Evolutionary conservation across 2,888 invertebrate species (phyloP), one percentile per base, ranked within the genome.

Genomic region (Acanthosoma haemorrhoidale): DNA sequence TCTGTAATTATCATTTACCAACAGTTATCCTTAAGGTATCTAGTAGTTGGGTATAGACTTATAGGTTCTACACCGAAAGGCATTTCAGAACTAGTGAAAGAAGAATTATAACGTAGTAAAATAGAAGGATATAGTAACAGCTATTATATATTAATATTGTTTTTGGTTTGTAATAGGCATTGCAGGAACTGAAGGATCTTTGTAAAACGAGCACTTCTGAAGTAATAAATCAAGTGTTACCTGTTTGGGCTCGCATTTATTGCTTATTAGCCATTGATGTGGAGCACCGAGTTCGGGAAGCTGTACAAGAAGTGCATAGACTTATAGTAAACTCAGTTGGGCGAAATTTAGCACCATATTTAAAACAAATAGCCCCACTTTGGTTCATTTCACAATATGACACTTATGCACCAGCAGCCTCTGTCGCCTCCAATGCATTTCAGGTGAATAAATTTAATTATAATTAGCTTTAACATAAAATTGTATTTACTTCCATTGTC

Each of bases 371-470:
- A 72, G 86, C 88, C 78, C 92, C 93, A 1, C 84, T 88, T 3
- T 96, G 96, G 96, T 86, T 95, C 77, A 85, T 88, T 57, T 89
- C 92, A 66, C 90, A 89, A 78, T 88, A 89, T 82, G 96, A 96
- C 79, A 88, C 88, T 11, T 91, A 93, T 81, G 88, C 91, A 39
- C 93, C 94, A 9, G 93, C 92, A 16, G 88, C 92, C 5, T 85
- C 86, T 74, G 85, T 87, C 71, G 92, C 93, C 1, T 81, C 80
- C 36, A 80, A 82, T 74, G 85, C 90, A 4, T 91, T 93, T 75
- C 82, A 83, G 75, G 86, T 84, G 78, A 77, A n/a, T n/a, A n/a
- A n/a, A n/a, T n/a, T n/a, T n/a, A n/a, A n/a, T n/a, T n/a, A n/a
- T n/a, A n/a, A n/a, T n/a, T n/a, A n/a, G n/a, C n/a, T n/a, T n/a